These are phyloP conservation scores for Trachurus trachurus DNA, from an alignment of 2,797 vertebrate species.

Conservation along the genomic window DNA sequence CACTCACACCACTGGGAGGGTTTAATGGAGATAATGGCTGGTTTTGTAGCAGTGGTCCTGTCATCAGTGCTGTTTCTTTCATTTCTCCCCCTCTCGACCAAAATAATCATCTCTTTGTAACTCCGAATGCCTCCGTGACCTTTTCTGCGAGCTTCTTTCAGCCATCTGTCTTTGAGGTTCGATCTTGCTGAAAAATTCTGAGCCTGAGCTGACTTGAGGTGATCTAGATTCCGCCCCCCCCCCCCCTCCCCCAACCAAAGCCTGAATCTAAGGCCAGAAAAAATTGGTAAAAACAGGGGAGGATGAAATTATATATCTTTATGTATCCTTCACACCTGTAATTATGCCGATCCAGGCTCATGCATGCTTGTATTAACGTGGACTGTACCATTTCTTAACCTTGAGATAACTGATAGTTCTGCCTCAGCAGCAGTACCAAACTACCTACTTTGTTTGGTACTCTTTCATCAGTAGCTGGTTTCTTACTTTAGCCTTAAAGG, in stretches of 20 bases:
- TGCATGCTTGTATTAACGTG: no score
- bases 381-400: no score
- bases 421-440: no score
- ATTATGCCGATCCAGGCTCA: no score
- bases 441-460: no score
- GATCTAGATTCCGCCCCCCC: background rate
- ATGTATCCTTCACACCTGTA: no score
- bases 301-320: no score
- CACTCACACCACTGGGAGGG: conserved; percentile 34
- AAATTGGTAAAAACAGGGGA: no score
- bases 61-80: conserved; percentile 3
- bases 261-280: background rate
- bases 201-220: background rate
- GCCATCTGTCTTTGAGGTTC: conserved; percentile 4
- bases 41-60: conserved; percentile 21
- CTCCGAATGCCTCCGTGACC: conserved; percentile 20
- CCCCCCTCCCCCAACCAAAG: background rate
- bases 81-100: conserved; percentile 13
- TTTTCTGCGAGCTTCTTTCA: conserved; percentile 2
- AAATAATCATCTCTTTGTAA: conserved; percentile 5
- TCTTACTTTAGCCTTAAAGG: no score
- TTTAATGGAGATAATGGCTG: conserved; percentile 43
- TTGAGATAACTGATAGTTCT: no score
- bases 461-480: no score
- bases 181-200: background rate